Base-by-base conservation (phyloP, 2,797 vertebrate genomes). In the Luscinia megarhynchos region DNA sequence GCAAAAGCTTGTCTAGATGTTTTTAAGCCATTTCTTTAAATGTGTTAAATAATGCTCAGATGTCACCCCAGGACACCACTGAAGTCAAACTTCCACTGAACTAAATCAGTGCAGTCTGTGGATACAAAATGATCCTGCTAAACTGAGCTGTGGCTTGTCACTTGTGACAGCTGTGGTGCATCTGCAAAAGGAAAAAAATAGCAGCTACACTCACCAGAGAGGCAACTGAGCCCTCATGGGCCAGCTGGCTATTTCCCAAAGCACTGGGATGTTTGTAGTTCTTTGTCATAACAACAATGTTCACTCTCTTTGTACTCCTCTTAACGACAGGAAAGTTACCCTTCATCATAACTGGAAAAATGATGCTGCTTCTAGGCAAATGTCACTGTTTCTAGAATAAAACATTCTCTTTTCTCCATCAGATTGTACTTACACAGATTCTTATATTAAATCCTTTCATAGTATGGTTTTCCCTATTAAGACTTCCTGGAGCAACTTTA, bases 151-250 rank as follows among this genome's bases (percentile, higher is more conserved):
- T 38, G 43, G 11, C 2, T 5, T 70, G 38, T 66, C 34, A 53
- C 17, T 77, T 74, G 19, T 57, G 61, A 77, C 78, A 91, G 64
- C 48, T 70, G 81, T 57, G 41, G 24, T 0, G 1, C 13, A 7
- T 69, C 62, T 79, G 2, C 54, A 58, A 57, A 24, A 40, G 57
- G 30, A 46, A 51, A 51, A 57, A 92, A 85, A 51, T 1, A 72
- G 32, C 45, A 83, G 57, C 63, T 74, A 54, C 48, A 4, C 38
- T 72, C 45, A 80, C 19, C 53, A 89, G 40, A 70, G 48, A 61
- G 45, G n/a, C 41, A 91, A 30, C 34, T 0, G 0, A 74, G 38
- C 20, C 54, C 53, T 64, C 15, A 2, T 17, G 40, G 55, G 51
- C 55, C 20, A 23, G 15, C 3, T 83, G 72, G 41, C 32, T 12